Conservation (phyloP, 2,888 invertebrate genomes). For the Amiota minor region DNA sequence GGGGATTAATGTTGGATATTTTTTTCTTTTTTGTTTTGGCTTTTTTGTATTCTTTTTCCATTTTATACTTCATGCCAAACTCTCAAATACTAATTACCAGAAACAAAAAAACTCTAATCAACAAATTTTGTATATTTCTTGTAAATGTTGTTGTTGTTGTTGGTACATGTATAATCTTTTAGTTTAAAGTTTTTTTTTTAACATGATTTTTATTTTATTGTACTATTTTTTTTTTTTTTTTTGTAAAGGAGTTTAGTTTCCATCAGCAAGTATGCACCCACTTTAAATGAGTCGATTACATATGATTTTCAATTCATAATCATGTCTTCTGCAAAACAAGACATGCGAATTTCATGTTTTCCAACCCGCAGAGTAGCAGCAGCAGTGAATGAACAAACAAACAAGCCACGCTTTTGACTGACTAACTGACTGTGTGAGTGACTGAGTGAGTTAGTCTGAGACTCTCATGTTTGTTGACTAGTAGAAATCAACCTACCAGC, state of each 20-base stretch:
- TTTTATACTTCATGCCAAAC: neutral
- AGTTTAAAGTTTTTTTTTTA: neutral
- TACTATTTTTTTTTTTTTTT: neutral
- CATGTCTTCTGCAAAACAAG: neutral
- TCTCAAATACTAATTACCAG: slow-evolving; percentile 18
- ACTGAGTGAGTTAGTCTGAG: too few species aligned
- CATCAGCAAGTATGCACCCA: too few species aligned
- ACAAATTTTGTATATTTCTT: neutral
- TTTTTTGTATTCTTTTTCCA: neutral
- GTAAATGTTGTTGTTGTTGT: neutral
- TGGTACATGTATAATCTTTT: slow-evolving; percentile 11
- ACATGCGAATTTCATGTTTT: slow-evolving; percentile 21
- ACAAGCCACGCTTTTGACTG: too few species aligned
- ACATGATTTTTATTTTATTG: neutral
- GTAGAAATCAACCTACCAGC: too few species aligned
- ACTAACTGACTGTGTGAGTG: too few species aligned
- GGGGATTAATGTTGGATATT: slow-evolving; percentile 6
- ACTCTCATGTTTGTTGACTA: too few species aligned
- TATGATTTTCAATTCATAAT: slow-evolving; percentile 9
- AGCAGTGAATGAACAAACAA: neutral
- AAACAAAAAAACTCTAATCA: slow-evolving; percentile 8
- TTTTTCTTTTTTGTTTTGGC: neutral
- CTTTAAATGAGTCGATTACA: neutral
- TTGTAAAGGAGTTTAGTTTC: too few species aligned
- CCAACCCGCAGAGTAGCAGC: slow-evolving; percentile 5